These are phyloP conservation scores for Otus sunia DNA, from an alignment of 2,113 vertebrate species.

Conservation along the genomic window DNA sequence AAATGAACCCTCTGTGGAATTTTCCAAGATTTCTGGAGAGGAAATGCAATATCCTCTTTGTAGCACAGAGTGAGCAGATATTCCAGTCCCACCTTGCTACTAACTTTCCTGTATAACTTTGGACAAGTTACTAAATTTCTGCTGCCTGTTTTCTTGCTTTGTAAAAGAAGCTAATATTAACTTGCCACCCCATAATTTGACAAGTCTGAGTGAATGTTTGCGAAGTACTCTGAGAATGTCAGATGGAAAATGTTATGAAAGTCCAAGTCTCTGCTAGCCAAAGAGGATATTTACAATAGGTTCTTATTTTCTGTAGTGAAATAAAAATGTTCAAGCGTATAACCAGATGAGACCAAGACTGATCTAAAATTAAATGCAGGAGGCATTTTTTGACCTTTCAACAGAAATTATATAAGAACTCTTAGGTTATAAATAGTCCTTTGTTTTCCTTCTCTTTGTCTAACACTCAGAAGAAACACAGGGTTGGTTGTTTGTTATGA, in stretches of 20 bases:
- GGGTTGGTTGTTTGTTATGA: conserved; percentile 38
- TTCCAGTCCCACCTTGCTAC: neutral
- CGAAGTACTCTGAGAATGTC: neutral
- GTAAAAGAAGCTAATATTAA: neutral
- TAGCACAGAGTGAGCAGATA: neutral
- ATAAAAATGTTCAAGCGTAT: neutral
- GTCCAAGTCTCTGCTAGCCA: neutral
- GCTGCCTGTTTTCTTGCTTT: neutral
- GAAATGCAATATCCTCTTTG: conserved; percentile 9
- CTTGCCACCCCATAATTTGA: neutral
- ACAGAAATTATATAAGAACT: conserved; percentile 50
- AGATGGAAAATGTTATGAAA: neutral
- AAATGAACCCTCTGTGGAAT: neutral
- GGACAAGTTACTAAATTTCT: neutral
- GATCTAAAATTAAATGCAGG: conserved; percentile 19
- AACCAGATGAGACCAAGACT: neutral
- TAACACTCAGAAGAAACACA: conserved; percentile 46
- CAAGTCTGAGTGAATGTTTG: neutral
- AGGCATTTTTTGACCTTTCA: conserved; percentile 35
- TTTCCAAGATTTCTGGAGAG: conserved; percentile 10
- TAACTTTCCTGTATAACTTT: neutral
- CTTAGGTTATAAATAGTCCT: conserved; percentile 43
- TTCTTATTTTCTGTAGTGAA: neutral
- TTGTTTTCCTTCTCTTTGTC: conserved; percentile 53
- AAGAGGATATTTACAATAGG: neutral